Evolutionary conservation across 2,797 vertebrate genomes (phyloP), one percentile per base, ranked within the genome.

Genomic region (Phyllotis vaccarum): DNA sequence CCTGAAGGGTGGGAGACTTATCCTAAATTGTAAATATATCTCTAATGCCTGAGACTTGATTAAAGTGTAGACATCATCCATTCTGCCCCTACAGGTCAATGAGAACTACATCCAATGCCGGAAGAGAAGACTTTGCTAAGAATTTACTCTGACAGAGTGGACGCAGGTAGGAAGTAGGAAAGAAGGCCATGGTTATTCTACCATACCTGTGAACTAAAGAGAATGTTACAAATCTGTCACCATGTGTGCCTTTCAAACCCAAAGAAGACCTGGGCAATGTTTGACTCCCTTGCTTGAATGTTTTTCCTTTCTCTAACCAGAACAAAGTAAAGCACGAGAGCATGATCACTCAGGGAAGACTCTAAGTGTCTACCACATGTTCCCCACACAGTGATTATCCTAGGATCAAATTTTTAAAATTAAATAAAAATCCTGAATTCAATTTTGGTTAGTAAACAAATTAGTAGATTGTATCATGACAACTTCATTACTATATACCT

Each of bases 11-110:
- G n/a, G 10, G 34, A 12, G 3, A 21, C 34, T 17, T 76, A 43
- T 56, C 80, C 86, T 91, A 68, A 86, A 64, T 60, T 95, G 52
- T 85, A 72, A 89, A 49, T 24, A 49, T 5, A 14, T n/a, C 76
- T 72, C 72, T 60, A 62, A 91, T 49, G 76, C 37, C 21, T 72
- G 37, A n/a, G 37, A 34, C 19, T 93, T 82, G 34, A 72, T 12
- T 72, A 29, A 90, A 78, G 46, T 40, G 10, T 1, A 76, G 34
- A 14, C 40, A n/a, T 62, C 40, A 6, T 56, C 83, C 43, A 34
- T 85, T 89, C 19, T 17, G 46, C 29, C 14, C 2, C 37, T 9
- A 34, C 3, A 68, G 1, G 9, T 10, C 10, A 60, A 91, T 40
- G 22, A 54, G 14, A 58, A 60, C 19, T 11, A 3, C 2, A 1